A percentile compares a stretch with the other conserved stretches of the same genome.
These are phyloP conservation scores for Sander vitreus DNA, from an alignment of 2,113 vertebrate species.

Conservation along the genomic window DNA sequence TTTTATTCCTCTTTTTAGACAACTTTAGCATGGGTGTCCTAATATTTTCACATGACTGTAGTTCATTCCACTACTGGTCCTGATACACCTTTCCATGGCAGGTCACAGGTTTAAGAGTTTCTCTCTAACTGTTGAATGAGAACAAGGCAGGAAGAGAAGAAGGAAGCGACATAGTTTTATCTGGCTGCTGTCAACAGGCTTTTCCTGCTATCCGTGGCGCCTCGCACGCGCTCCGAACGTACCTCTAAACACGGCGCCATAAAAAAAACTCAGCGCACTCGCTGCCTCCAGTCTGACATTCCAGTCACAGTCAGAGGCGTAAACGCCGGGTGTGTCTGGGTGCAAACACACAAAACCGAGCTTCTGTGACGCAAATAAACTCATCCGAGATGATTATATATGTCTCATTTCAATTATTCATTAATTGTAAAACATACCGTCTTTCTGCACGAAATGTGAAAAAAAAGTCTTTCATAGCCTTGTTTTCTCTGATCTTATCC, in stretches of 20 bases:
- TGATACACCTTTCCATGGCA: too few species aligned
- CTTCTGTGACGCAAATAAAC: slow-evolving; percentile 33
- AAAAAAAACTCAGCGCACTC: neutral
- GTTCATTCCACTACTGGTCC: too few species aligned
- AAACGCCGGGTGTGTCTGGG: slow-evolving; percentile 44
- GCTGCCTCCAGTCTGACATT: slow-evolving; percentile 9
- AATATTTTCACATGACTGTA: too few species aligned
- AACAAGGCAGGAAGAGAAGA: slow-evolving; percentile 12
- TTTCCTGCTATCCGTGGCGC: slow-evolving; percentile 37
- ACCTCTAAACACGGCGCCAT: neutral
- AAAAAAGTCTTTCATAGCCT: neutral
- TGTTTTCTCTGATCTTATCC: neutral
- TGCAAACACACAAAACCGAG: neutral
- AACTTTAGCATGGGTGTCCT: too few species aligned
- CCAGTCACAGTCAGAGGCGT: slow-evolving; percentile 24
- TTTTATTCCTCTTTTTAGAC: too few species aligned
- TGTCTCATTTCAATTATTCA: slow-evolving; percentile 18
- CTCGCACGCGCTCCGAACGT: neutral
- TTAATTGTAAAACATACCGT: neutral
- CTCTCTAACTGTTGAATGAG: neutral
- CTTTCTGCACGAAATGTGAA: neutral
- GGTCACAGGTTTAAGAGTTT: neutral
- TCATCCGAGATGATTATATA: slow-evolving; percentile 29
- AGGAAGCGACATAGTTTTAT: slow-evolving; percentile 57
- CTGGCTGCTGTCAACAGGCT: slow-evolving; percentile 29